Base-by-base conservation (phyloP, 1,140 invertebrate species). In the Monomorium pharaonis region DNA sequence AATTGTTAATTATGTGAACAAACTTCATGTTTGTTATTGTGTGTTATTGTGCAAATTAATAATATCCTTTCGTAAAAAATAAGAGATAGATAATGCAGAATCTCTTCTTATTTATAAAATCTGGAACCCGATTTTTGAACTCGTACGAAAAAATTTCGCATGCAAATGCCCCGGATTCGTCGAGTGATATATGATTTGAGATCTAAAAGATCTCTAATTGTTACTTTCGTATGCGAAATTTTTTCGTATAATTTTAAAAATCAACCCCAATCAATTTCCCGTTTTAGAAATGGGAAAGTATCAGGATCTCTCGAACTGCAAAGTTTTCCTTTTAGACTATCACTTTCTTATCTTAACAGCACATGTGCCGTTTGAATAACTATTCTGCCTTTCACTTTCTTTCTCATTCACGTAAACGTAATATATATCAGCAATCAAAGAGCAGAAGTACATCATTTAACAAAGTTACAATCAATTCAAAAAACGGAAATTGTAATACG, bases 21-120 rank as follows among this genome's bases (percentile, higher is more conserved):
- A 62, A 72, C 9, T 58, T 83, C 18, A 33, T 10, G 18, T 27
- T 70, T 63, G 56, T 89, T 88, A 88, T 88, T 65, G 86, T 89
- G n/a, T n/a, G n/a, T n/a, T n/a, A 90, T 86, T 85, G 72, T 42
- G 76, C 76, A 76, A 62, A 62, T 62, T 63, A 85, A 18, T 75
- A 65, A 47, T 69, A 42, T 21, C 77, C 7, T 86, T 67, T 80
- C 70, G 51, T 44, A 37, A 67, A 56, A 88, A 89, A 85, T 37
- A 70, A 89, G 51, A 49, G 27, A 88, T 60, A 89, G 12, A 24
- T 33, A 80, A 56, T 69, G 49, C 62, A 80, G 47, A 67, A 54
- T 69, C 21, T 63, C 42, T 63, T 65, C 10, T 42, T 65, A 65
- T 12, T 65, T 10, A 18, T 42, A 44, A 37, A 44, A 42, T 65